These are phyloP conservation scores for Brachionus rotundiformis DNA, from an alignment of 1,140 invertebrate genomes.

Conservation along the genomic window DNA sequence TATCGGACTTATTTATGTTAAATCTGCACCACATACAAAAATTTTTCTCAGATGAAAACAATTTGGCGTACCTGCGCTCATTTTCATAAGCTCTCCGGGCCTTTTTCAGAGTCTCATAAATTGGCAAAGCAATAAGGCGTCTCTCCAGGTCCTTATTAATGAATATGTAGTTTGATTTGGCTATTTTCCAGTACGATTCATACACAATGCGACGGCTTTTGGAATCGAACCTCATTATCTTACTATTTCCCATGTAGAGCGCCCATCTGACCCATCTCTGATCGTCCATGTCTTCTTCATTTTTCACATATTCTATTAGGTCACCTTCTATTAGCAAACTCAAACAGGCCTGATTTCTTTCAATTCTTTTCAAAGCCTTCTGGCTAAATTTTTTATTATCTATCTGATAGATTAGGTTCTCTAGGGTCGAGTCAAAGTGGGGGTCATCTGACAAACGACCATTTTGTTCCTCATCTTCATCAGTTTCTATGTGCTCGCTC, in stretches of 20 bases:
- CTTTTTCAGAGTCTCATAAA: constrained; percentile 47
- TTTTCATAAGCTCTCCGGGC: constrained; percentile 32
- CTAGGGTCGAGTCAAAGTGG: constrained; percentile 23
- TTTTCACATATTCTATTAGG: constrained; percentile 33
- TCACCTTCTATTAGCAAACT: constrained; percentile 38
- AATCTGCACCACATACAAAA: constrained; percentile 44
- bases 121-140: constrained; percentile 28
- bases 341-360: constrained; percentile 46
- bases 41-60: constrained; percentile 47
- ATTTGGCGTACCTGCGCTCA: not conserved
- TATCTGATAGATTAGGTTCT: constrained; percentile 7
- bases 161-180: constrained; percentile 24
- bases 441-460: not conserved
- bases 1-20: constrained; percentile 46
- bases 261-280: constrained; percentile 12
- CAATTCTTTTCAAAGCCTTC: constrained; percentile 5
- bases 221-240: constrained; percentile 39
- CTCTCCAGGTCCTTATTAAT: constrained; percentile 35
- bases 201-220: not conserved
- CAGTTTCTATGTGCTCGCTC: not conserved
- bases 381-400: constrained; percentile 27
- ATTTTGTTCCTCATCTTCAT: not conserved
- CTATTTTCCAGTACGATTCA: constrained; percentile 51
- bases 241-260: constrained; percentile 40
- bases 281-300: constrained; percentile 5